These are phyloP conservation scores for Euzophera pinguis DNA, from an alignment of 2,888 invertebrate species.

Conservation along the genomic window DNA sequence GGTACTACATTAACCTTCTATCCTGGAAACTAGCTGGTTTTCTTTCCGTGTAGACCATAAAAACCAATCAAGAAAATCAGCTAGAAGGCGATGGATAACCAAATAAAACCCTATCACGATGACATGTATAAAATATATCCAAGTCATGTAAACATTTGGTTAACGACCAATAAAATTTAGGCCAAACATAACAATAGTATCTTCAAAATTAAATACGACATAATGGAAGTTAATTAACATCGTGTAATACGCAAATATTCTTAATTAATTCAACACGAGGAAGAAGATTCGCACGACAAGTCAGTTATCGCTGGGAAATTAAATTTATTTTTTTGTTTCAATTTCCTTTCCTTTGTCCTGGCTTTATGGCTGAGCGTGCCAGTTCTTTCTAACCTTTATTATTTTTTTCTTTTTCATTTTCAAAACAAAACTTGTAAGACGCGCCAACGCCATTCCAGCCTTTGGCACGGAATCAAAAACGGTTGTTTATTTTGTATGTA, in stretches of 20 bases:
- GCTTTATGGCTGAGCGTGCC: not conserved
- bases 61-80: too few species aligned
- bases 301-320: not conserved
- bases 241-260: not conserved
- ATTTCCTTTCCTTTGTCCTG: not conserved
- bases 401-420: not conserved
- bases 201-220: not conserved
- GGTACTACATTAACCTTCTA: too few species aligned
- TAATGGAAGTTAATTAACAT: not conserved
- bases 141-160: not conserved
- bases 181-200: not conserved
- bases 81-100: too few species aligned
- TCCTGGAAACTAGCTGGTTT: too few species aligned
- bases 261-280: constrained; percentile 5
- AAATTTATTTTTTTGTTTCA: not conserved
- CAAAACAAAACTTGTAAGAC: not conserved
- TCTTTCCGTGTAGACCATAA: too few species aligned
- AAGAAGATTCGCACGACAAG: not conserved
- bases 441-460: not conserved
- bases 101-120: not conserved
- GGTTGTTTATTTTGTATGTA: not conserved
- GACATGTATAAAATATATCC: not conserved
- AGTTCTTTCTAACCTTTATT: not conserved
- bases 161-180: not conserved
- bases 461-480: constrained; percentile 6